These are phyloP conservation scores for Neelides folsomi DNA, from an alignment of 2,888 invertebrate species.

Conservation along the genomic window DNA sequence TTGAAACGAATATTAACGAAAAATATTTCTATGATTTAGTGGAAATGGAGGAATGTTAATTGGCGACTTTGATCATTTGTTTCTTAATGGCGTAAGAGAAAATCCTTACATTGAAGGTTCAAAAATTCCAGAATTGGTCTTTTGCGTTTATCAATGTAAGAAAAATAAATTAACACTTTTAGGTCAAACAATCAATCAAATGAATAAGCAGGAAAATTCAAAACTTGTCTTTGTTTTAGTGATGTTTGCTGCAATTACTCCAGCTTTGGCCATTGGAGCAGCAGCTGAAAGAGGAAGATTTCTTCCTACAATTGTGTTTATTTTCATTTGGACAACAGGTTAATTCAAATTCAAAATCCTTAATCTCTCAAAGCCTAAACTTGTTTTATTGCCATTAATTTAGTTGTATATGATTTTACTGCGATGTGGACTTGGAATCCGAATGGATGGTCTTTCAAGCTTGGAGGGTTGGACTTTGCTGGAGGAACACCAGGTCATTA, in stretches of 20 bases:
- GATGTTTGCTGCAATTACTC: conserved; percentile 28
- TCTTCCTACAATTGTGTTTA: conserved; percentile 14
- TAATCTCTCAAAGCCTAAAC: conserved; percentile 15
- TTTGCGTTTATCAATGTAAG: conserved; percentile 28
- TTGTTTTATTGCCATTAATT: conserved; percentile 24
- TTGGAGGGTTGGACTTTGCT: conserved; percentile 14
- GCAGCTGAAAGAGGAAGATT: conserved; percentile 22
- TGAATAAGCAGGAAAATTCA: too few relatives aligned
- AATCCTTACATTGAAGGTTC: conserved; percentile 16
- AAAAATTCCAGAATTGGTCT: conserved; percentile 24
- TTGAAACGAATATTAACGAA: too few relatives aligned
- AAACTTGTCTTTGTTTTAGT: too few relatives aligned
- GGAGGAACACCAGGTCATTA: conserved; percentile 10
- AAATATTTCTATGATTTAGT: conserved; percentile 13
- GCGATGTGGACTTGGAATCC: conserved; percentile 31
- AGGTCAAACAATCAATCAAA: too few relatives aligned
- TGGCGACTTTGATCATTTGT: conserved; percentile 20
- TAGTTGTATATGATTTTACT: conserved; percentile 26
- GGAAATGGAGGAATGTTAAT: conserved; percentile 20
- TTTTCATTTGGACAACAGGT: conserved; percentile 9
- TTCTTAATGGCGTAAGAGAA: conserved; percentile 18
- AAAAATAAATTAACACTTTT: too few relatives aligned
- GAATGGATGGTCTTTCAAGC: conserved; percentile 19
- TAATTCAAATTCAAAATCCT: not conserved
- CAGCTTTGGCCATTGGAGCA: conserved; percentile 23